These are phyloP conservation scores for Antedon mediterranea DNA, from an alignment of 53 echinoderm and acorn worm species.

Conservation along the genomic window DNA sequence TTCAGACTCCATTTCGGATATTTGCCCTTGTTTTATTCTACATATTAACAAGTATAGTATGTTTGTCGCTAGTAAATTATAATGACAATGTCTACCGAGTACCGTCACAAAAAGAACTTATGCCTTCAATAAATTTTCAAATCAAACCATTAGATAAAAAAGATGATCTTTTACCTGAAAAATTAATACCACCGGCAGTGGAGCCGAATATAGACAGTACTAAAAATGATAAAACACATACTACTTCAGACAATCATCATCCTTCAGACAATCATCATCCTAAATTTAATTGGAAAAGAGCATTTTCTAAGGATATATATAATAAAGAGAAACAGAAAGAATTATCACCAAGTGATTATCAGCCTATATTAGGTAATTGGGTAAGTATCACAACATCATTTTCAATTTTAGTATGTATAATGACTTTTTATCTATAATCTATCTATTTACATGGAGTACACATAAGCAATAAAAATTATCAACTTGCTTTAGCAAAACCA, in stretches of 20 bases:
- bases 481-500: no score
- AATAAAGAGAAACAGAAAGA: conserved; percentile 15
- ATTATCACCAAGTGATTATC: conserved; percentile 15
- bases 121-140: neutral
- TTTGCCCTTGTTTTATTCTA: conserved; percentile 58
- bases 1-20: conserved; percentile 32
- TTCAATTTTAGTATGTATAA: no score
- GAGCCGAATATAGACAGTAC: neutral
- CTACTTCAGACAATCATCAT: neutral
- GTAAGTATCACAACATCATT: neutral
- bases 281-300: conserved; percentile 20
- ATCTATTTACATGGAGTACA: no score
- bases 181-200: neutral
- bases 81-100: neutral
- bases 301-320: conserved; percentile 23
- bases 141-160: neutral
- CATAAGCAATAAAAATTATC: no score
- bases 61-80: conserved; percentile 7
- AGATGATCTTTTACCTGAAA: neutral
- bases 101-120: neutral
- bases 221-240: neutral
- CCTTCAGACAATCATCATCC: neutral
- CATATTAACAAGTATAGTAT: conserved; percentile 51
- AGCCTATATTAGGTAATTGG: neutral
- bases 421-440: no score